Evolutionary conservation across 2,113 vertebrate species (phyloP).

Genomic region (Sinocyclocheilus anshuiensis): DNA sequence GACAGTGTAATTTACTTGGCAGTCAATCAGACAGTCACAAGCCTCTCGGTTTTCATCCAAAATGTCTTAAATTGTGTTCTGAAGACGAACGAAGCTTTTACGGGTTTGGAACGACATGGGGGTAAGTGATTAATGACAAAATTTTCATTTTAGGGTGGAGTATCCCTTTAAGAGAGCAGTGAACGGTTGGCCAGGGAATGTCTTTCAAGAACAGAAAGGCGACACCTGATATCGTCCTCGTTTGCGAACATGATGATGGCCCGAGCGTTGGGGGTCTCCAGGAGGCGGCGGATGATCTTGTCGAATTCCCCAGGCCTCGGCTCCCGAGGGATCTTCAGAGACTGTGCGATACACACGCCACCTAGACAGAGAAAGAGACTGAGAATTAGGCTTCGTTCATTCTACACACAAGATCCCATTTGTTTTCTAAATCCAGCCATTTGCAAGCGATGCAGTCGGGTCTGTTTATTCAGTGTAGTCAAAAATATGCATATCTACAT

Average conservation of each 20-base stretch:
- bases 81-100: too few species aligned
- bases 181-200: not conserved
- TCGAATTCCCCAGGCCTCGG: constrained; percentile 93
- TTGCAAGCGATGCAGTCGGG: not conserved
- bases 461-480: not conserved
- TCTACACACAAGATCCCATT: not conserved
- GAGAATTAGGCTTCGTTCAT: not conserved
- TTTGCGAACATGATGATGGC: constrained; percentile 98
- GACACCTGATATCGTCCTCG: constrained; percentile 97
- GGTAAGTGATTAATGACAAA: too few species aligned
- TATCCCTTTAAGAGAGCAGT: not conserved
- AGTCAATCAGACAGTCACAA: too few species aligned
- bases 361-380: constrained; percentile 73
- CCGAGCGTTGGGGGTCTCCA: constrained; percentile 95
- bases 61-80: too few species aligned
- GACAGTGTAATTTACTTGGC: too few species aligned
- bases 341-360: constrained; percentile 97
- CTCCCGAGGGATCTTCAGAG: constrained; percentile 95
- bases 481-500: not conserved
- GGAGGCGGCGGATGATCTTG: constrained; percentile 92
- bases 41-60: too few species aligned
- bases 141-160: too few species aligned
- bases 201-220: not conserved
- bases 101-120: too few species aligned
- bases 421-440: not conserved